phyloP scores from a whole-genome alignment of 2,113 vertebrate species.

The Barnardius zonarius region DNA sequence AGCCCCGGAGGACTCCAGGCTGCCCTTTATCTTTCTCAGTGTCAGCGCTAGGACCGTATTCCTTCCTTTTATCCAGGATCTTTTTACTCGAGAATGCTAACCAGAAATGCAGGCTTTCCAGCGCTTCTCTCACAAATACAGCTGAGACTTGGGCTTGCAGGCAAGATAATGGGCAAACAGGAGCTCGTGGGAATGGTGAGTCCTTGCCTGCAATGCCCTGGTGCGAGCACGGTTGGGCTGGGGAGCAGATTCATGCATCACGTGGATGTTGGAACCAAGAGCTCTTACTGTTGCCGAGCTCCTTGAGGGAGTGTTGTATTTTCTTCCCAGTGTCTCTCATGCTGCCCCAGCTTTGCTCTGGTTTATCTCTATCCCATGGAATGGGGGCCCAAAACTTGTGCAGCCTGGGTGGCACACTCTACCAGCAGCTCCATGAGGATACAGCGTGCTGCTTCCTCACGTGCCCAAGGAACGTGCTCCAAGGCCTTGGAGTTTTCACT shows the following conservation, averaged over 20 bases:
- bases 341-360: background rate
- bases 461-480: background rate
- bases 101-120: background rate
- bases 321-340: background rate
- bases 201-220: background rate
- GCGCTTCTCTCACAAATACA: background rate
- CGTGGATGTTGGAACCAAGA: rapidly evolving
- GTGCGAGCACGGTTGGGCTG: background rate
- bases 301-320: background rate
- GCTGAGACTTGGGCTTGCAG: background rate
- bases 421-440: background rate
- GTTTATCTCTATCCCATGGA: background rate
- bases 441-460: background rate
- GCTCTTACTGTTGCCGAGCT: background rate
- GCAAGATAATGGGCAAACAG: background rate
- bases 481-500: background rate
- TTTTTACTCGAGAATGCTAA: background rate
- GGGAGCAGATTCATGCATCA: background rate
- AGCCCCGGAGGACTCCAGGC: background rate
- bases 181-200: background rate
- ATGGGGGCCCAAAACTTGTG: background rate
- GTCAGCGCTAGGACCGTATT: background rate
- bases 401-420: background rate
- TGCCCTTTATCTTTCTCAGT: background rate
- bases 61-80: background rate